phyloP scores from a whole-genome alignment of 30 jellyfish, hydroid and myxozoan genomes.

The Turritopsis rubra region DNA sequence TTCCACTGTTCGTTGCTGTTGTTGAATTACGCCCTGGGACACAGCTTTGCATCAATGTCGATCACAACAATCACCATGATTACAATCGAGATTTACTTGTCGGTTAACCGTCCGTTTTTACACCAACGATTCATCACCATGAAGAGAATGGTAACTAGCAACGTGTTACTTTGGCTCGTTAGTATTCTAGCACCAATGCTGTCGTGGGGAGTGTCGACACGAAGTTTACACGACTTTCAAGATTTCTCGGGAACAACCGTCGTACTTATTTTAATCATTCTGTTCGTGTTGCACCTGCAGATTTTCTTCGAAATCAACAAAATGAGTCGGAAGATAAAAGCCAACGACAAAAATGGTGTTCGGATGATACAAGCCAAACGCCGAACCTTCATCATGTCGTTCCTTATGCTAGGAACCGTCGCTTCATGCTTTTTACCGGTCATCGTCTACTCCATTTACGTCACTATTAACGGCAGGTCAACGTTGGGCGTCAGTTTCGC shows the following conservation, averaged over 20 bases:
- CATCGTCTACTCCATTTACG: not conserved
- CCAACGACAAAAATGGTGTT: not conserved
- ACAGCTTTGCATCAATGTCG: not conserved
- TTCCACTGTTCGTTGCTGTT: not conserved
- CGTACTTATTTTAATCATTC: not conserved
- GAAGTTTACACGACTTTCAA: not conserved
- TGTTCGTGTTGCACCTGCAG: not conserved
- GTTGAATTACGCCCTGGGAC: not conserved
- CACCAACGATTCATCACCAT: not conserved
- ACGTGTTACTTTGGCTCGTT: not conserved
- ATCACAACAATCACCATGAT: not conserved
- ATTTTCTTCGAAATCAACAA: not conserved
- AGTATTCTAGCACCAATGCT: not conserved
- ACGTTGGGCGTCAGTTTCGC: not conserved
- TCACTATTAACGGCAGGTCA: not conserved
- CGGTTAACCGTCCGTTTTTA: not conserved
- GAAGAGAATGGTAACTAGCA: not conserved
- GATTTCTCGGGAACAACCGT: not conserved
- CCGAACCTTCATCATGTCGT: not conserved
- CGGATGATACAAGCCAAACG: not conserved
- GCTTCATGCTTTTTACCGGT: not conserved
- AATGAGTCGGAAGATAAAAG: not conserved
- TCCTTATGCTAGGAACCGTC: not conserved
- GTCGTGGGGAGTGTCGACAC: not conserved
- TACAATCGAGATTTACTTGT: not conserved